Conservation (phyloP, 2,888 invertebrate species). For the Ischnura elegans region DNA sequence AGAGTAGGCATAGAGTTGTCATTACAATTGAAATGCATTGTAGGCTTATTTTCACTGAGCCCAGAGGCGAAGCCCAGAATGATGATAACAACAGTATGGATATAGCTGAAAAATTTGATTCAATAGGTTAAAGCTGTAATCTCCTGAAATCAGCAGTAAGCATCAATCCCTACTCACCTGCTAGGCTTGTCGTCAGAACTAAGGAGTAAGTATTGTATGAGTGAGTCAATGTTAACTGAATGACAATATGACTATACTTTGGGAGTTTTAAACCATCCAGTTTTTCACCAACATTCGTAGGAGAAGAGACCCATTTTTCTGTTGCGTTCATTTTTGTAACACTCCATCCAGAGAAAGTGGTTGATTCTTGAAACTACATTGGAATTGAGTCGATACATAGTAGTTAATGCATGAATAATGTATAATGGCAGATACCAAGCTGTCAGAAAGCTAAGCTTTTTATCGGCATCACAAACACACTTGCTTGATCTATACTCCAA, state of each 20-base stretch:
- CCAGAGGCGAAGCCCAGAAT: slow-evolving; percentile 47
- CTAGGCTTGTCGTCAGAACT: neutral
- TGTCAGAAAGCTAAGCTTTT: too few species aligned
- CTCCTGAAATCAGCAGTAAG: too few species aligned
- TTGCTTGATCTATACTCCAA: too few species aligned
- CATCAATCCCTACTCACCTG: neutral
- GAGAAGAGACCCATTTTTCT: neutral
- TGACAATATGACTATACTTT: neutral
- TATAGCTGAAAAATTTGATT: neutral
- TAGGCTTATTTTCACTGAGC: neutral
- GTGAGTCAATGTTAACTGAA: neutral
- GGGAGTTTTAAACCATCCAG: neutral
- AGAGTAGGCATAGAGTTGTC: neutral
- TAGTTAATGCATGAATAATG: neutral
- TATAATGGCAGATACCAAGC: neutral
- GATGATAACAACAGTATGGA: neutral
- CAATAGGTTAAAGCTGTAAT: too few species aligned
- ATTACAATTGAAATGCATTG: slow-evolving; percentile 21
- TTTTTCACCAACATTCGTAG: neutral
- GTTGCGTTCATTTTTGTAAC: neutral
- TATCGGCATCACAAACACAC: too few species aligned
- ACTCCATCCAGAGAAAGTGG: neutral
- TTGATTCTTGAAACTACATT: neutral
- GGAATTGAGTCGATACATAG: too few species aligned
- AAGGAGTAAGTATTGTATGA: neutral